Evolutionary conservation across 2,113 vertebrate genomes (phyloP), one percentile per base, ranked within the genome.

Genomic region (Pterophyllum scalare): DNA sequence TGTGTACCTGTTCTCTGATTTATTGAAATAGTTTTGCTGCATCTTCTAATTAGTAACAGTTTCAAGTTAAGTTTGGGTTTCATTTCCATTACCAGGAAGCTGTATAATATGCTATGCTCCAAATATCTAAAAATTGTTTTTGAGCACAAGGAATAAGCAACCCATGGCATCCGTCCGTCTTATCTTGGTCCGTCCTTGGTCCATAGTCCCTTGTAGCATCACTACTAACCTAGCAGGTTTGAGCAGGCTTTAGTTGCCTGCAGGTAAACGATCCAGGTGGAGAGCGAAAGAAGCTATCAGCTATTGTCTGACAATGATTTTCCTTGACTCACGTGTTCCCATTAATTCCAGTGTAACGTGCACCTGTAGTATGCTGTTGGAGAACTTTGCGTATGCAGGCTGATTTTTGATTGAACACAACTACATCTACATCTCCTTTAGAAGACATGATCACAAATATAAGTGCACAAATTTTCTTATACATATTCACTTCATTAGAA

Each of bases 1-100:
- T 89, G 40, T 79, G 43, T 82, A 56, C n/a, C 14, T 38, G 60
- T 86, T 87, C 61, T 46, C 12, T 75, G 43, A 33, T 43, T 35
- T 52, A 52, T 33, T 35, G 24, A 46, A 28, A 52, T 59, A 74
- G 13, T 60, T 80, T 59, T 49, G 28, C 24, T 4, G 59, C 5
- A 8, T 19, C 19, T 59, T 79, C 19, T 49, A 54, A 24, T 52
- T 28, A 70, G 28, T 52, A 52, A 33, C 26, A 72, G 19, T 72
- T 72, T 72, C 26, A 13, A 31, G 11, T 52, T 52, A 31, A 72
- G 17, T 1, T 17, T n/a, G 43, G 12, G 4, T 43, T 12, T 13
- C 5, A 46, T 46, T 46, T 14, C 43, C 14, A 15, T 14, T 15
- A 15, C 43, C 14, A 46, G 43, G 24, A 31, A 52, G 24, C 65